Evolutionary conservation across 2,113 vertebrate genomes (phyloP).

Genomic region (Dipodomys stephensi): DNA sequence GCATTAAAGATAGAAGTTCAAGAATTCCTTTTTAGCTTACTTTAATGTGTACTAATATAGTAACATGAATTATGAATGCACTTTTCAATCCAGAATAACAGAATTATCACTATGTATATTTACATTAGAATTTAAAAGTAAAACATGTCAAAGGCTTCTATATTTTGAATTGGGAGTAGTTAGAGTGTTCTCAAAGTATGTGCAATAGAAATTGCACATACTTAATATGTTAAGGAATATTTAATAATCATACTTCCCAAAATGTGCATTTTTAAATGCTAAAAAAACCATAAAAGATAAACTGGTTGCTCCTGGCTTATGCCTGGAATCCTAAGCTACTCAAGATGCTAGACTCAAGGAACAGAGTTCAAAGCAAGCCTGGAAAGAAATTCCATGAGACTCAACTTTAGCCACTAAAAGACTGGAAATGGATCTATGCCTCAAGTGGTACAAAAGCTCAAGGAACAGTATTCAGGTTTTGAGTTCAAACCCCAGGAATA

Average conservation of each 20-base stretch:
- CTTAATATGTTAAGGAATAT: not conserved
- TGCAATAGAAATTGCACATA: not conserved
- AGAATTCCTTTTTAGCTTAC: constrained; percentile 53
- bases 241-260: not conserved
- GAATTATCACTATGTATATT: constrained; percentile 47
- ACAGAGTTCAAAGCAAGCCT: too few relatives aligned
- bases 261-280: not conserved
- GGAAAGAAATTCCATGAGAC: too few relatives aligned
- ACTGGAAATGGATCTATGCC: too few relatives aligned
- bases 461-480: too few relatives aligned
- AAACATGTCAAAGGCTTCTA: not conserved
- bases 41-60: constrained; percentile 32
- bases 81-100: constrained; percentile 18
- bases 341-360: too few relatives aligned
- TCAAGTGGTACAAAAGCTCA: too few relatives aligned
- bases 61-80: constrained; percentile 42
- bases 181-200: not conserved
- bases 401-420: too few relatives aligned
- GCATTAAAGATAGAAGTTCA: constrained; percentile 51
- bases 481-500: too few relatives aligned
- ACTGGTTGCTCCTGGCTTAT: too few relatives aligned
- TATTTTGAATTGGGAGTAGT: not conserved
- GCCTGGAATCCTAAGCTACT: too few relatives aligned
- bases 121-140: constrained; percentile 52
- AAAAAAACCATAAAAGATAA: not conserved